Evolutionary conservation across 92 coral and sea anemone species (phyloP).

Genomic region (Porites lobata): DNA sequence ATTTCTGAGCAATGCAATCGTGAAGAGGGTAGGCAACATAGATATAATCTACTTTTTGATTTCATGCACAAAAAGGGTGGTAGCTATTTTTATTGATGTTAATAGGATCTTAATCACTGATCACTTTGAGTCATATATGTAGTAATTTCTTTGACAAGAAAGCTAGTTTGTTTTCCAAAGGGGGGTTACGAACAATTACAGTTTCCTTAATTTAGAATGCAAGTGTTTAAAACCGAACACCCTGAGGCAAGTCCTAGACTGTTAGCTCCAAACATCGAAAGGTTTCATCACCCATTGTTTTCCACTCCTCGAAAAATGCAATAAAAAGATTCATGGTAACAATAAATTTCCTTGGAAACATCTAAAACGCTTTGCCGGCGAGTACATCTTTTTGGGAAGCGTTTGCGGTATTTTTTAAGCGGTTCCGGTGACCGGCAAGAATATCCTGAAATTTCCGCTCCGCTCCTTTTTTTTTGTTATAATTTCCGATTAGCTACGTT

Average conservation of each 20-base stretch:
- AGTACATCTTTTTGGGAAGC: background rate
- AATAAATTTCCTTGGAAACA: background rate
- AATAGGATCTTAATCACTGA: background rate
- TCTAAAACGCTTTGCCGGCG: background rate
- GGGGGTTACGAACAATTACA: background rate
- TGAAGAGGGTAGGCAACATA: background rate
- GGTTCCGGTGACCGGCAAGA: conserved; percentile 50
- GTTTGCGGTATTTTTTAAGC: conserved; percentile 15
- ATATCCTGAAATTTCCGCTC: conserved; percentile 23
- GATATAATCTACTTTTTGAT: background rate
- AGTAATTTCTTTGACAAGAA: background rate
- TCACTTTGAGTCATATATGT: background rate
- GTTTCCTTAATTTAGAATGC: background rate
- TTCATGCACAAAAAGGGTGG: background rate
- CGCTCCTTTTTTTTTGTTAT: background rate
- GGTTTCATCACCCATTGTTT: too few relatives aligned
- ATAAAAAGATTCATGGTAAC: too few relatives aligned
- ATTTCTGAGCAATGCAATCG: background rate
- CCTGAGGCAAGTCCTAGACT: too few relatives aligned
- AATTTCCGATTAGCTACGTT: conserved; percentile 45
- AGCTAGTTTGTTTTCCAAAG: conserved; percentile 1
- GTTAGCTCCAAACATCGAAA: too few relatives aligned
- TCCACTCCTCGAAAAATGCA: too few relatives aligned
- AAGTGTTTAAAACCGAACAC: too few relatives aligned
- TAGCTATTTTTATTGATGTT: background rate